Evolutionary conservation across 1,140 invertebrate species (phyloP).

Genomic region (Heliothis subflexa): DNA sequence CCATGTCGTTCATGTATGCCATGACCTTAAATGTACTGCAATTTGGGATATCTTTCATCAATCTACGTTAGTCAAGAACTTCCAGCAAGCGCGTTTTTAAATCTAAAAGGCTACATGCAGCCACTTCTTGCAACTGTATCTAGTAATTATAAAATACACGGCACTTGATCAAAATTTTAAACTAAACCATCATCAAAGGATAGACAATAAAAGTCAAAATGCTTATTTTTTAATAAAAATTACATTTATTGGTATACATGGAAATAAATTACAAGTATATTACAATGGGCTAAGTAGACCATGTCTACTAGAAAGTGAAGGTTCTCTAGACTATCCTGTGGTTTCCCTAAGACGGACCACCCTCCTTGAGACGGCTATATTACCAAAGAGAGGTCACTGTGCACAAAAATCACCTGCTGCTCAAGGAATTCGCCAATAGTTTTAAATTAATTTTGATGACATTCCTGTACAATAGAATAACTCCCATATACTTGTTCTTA

Average conservation of each 20-base stretch:
- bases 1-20: no score
- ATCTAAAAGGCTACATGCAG: neutral
- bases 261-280: slow-evolving; percentile 16
- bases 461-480: no score
- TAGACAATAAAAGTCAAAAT: no score
- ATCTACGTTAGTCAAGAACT: no score
- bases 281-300: slow-evolving; percentile 11
- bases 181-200: neutral
- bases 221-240: slow-evolving; percentile 17
- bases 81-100: no score
- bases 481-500: no score
- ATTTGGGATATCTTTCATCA: no score
- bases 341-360: neutral
- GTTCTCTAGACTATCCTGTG: neutral
- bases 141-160: no score
- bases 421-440: no score
- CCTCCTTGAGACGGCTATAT: neutral
- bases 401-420: neutral
- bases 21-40: no score
- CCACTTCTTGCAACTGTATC: neutral
- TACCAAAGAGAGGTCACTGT: neutral
- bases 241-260: slow-evolving; percentile 27
- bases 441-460: no score
- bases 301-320: neutral
- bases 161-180: no score